Evolutionary conservation across 1,140 invertebrate genomes (phyloP), one percentile per base, ranked within the genome.

Genomic region (Neodiprion lecontei): DNA sequence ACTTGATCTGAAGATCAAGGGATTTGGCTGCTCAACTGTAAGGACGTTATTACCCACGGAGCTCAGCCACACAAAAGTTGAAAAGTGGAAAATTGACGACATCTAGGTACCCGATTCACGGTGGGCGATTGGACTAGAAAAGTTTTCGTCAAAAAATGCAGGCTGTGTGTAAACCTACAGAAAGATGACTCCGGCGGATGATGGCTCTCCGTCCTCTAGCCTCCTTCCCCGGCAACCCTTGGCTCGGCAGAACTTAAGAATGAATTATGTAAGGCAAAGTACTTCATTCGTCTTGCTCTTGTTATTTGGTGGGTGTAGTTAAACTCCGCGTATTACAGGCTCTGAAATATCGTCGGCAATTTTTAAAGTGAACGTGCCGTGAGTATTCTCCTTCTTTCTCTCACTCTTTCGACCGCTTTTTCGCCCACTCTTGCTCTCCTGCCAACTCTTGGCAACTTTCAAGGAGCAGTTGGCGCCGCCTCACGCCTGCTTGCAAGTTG

Each of bases 221-320:
- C 7, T 12, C 53, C 11, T 61, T 61, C 5, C 53, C 53, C 53
- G 4, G 28, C 28, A 40, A 40, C 28, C 28, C 7, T 61, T 61
- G 11, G 53, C n/a, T 61, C 53, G 75, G 74, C 72, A 73, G 77
- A 82, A 81, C 79, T 81, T 75, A 70, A 77, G 76, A 76, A 83
- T 84, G 79, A 83, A 84, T 84, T 80, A 83, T 83, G 82, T 80
- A 83, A 82, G 82, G 83, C 81, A 82, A 84, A 84, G 83, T 82
- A 84, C 82, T 83, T 80, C 82, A 84, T 84, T 83, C 82, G 78
- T 84, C 83, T 84, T 83, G 81, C 82, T 83, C 83, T 80, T 82
- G 83, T 84, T 84, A 83, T 83, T 84, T 80, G 83, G 82, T 82
- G 76, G 81, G 76, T 80, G 80, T 82, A 83, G 81, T 83, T 83